These are phyloP conservation scores for Heliconius hewitsoni DNA, from an alignment of 1,140 invertebrate species.

Conservation along the genomic window DNA sequence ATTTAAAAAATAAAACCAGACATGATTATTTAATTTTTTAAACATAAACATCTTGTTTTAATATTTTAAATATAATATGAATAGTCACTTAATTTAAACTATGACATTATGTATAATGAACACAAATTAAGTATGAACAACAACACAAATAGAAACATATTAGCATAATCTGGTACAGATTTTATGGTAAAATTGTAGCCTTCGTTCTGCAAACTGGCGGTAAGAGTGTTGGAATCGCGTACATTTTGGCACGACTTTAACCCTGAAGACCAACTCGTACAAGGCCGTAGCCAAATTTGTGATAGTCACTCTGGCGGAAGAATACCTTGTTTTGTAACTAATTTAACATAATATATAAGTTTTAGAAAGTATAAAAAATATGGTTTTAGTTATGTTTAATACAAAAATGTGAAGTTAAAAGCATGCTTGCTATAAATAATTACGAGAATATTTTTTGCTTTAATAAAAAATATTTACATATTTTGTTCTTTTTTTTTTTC, in stretches of 20 bases:
- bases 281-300: slow-evolving; percentile 54
- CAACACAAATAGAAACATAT: slow-evolving; percentile 34
- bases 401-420: too few species aligned
- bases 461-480: too few species aligned
- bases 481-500: too few species aligned
- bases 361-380: neutral
- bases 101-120: neutral
- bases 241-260: slow-evolving; percentile 55
- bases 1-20: too few species aligned
- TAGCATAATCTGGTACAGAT: slow-evolving; percentile 49
- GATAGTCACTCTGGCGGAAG: slow-evolving; percentile 43
- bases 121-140: neutral
- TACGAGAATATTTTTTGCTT: too few species aligned
- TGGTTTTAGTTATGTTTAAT: too few species aligned
- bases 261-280: slow-evolving; percentile 45
- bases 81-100: neutral
- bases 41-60: too few species aligned
- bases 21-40: too few species aligned
- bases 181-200: slow-evolving; percentile 42
- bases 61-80: too few species aligned
- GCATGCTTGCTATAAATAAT: too few species aligned
- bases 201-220: slow-evolving; percentile 40
- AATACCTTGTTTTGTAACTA: slow-evolving; percentile 13
- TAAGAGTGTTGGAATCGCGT: slow-evolving; percentile 46
- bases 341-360: neutral